Evolutionary conservation across 2,888 invertebrate species (phyloP).

Genomic region (Nephrotoma guestfalica): DNA sequence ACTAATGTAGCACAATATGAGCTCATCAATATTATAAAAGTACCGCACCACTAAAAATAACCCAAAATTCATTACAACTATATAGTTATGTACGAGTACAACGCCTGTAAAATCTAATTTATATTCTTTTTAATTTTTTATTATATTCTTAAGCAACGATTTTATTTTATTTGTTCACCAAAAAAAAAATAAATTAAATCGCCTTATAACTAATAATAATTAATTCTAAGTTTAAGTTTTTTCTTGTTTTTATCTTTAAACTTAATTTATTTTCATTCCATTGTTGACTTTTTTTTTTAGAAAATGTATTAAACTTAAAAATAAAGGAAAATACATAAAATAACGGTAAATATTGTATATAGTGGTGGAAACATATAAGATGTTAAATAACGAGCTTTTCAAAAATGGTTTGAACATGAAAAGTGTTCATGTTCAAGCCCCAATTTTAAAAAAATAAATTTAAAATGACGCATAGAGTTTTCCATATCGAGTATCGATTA

Average conservation of each 20-base stretch:
- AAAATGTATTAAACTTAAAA: neutral
- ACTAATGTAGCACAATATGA: neutral
- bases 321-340: neutral
- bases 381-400: too few relatives aligned
- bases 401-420: too few relatives aligned
- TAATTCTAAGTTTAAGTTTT: neutral
- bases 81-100: neutral
- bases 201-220: neutral
- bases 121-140: neutral
- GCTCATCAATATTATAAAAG: neutral
- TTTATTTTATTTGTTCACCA: neutral
- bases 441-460: too few relatives aligned
- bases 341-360: neutral
- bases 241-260: neutral
- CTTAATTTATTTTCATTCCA: neutral
- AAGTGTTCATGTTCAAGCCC: too few relatives aligned
- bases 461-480: too few relatives aligned
- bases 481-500: too few relatives aligned
- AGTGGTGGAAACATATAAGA: neutral
- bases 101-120: neutral
- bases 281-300: neutral
- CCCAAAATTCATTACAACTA: neutral
- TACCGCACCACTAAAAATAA: neutral
- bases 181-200: neutral
- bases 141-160: neutral